phyloP scores from a whole-genome alignment of 2,888 invertebrate genomes.

The Invenusta paracnida region DNA sequence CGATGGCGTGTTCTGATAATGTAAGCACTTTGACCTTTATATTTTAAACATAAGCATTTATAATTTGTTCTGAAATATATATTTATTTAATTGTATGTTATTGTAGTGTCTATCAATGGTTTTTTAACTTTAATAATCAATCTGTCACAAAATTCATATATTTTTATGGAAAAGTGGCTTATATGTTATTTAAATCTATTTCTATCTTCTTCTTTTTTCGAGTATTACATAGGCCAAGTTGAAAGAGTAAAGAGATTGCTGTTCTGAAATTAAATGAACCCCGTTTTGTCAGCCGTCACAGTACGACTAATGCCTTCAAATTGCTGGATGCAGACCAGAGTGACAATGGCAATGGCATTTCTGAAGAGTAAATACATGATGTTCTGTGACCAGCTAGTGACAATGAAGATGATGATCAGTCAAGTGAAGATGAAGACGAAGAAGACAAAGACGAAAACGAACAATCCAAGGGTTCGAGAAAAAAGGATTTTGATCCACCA shows the following conservation, averaged over 20 bases:
- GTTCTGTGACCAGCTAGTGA: neutral
- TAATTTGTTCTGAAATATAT: neutral
- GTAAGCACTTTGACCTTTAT: neutral
- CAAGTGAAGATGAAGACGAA: constrained; percentile 16
- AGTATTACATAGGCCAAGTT: neutral
- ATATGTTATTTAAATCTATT: too few species aligned
- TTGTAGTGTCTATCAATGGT: neutral
- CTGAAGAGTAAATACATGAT: neutral
- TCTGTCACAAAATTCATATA: neutral
- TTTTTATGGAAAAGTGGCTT: too few species aligned
- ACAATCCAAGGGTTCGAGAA: constrained; percentile 36
- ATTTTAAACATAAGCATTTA: neutral
- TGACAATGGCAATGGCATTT: neutral
- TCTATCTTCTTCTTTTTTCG: neutral
- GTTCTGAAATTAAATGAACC: constrained; percentile 3
- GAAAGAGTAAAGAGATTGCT: neutral
- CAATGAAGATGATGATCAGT: neutral
- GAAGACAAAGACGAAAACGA: neutral
- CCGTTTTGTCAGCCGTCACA: neutral
- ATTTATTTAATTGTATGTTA: neutral
- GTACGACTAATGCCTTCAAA: neutral
- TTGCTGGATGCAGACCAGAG: constrained; percentile 3
- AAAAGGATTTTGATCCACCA: constrained; percentile 3
- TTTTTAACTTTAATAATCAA: neutral
- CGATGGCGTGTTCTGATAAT: neutral